Evolutionary conservation across 2,113 vertebrate species (phyloP).

Genomic region (Lycocorax pyrrhopterus): DNA sequence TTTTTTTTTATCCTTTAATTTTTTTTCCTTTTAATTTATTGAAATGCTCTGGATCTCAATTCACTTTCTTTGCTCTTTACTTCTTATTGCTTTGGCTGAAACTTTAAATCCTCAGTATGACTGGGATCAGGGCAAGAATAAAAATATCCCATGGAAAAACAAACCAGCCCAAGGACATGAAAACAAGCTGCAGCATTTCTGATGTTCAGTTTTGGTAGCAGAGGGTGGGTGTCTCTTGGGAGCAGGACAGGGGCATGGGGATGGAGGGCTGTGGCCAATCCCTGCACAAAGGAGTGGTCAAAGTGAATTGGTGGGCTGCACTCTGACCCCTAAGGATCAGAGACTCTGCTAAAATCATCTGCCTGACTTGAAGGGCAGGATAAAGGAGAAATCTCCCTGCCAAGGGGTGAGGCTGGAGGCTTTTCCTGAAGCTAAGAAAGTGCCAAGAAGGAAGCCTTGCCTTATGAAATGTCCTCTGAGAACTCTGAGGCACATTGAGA

Average conservation of each 20-base stretch:
- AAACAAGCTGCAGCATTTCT: background rate
- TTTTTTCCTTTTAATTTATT: constrained; percentile 34
- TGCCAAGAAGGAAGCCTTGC: constrained; percentile 20
- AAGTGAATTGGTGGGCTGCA: background rate
- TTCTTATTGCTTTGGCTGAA: constrained; percentile 59
- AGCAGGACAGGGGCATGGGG: background rate
- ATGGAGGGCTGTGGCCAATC: background rate
- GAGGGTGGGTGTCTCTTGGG: background rate
- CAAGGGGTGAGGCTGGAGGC: background rate
- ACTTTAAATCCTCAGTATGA: constrained; percentile 29
- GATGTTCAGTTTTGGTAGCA: background rate
- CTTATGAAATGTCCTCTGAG: background rate
- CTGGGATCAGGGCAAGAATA: constrained; percentile 21
- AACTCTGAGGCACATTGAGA: background rate
- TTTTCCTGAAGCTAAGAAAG: constrained; percentile 4
- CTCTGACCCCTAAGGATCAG: background rate
- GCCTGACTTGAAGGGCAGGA: background rate
- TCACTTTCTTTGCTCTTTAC: constrained; percentile 23
- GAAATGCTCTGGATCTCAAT: constrained; percentile 31
- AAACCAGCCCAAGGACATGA: background rate
- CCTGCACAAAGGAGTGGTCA: rapidly evolving
- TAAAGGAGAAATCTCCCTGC: background rate
- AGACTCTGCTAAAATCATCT: background rate
- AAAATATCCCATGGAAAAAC: constrained; percentile 37
- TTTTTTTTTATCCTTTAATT: background rate